These are phyloP conservation scores for Ciconia boyciana DNA, from an alignment of 2,113 vertebrate species.

Conservation along the genomic window DNA sequence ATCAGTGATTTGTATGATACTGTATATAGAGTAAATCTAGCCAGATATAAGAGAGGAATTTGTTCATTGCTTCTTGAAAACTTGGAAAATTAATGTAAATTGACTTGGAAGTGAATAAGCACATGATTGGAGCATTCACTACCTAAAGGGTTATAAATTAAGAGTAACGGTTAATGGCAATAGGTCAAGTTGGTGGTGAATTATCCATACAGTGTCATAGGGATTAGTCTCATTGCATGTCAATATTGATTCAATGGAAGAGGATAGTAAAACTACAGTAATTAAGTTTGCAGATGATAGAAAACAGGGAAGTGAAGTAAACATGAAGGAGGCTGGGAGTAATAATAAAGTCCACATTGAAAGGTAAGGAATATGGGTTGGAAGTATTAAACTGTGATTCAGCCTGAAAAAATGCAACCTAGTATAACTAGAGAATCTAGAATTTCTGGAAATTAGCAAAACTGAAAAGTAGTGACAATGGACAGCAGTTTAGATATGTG, in stretches of 20 bases:
- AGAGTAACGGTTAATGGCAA: not conserved
- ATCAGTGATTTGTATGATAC: not conserved
- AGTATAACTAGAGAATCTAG: not conserved
- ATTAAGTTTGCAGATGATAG: constrained; percentile 25
- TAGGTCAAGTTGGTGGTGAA: not conserved
- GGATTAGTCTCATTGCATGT: constrained; percentile 11
- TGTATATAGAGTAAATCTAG: not conserved
- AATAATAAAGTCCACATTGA: not conserved
- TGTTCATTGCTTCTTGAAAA: constrained; percentile 1
- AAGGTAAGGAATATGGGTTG: constrained; percentile 7
- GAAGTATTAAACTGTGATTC: constrained; percentile 37
- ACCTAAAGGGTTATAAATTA: not conserved
- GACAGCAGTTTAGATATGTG: not conserved
- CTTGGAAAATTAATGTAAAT: not conserved
- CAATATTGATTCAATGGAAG: not conserved
- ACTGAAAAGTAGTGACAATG: not conserved
- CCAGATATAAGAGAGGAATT: not conserved
- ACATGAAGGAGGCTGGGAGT: not conserved
- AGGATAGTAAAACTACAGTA: not conserved
- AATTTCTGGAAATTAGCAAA: not conserved
- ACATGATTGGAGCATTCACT: not conserved
- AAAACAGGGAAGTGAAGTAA: not conserved
- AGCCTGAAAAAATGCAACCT: constrained; percentile 23
- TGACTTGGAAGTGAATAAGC: not conserved
- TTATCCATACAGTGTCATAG: not conserved